Percentiles rank a stretch among this genome's conserved stretches.
Evolutionary conservation across 1,140 invertebrate species (phyloP).

Genomic region (Caenorhabditis brenneri): DNA sequence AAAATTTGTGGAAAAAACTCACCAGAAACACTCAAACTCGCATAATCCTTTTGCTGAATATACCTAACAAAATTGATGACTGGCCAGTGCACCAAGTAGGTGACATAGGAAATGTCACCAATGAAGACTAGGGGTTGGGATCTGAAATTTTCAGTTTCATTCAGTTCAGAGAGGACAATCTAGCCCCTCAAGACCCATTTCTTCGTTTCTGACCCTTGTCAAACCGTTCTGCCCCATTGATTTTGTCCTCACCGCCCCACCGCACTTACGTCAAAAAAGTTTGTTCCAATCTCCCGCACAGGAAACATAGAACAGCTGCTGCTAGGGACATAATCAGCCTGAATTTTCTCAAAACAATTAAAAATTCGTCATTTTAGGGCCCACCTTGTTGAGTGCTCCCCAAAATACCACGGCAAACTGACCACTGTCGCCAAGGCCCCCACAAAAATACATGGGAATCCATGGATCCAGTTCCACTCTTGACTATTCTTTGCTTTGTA

Average conservation of each 20-base stretch:
- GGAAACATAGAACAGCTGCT: neutral
- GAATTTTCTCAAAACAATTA: neutral
- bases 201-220: neutral
- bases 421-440: neutral
- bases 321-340: neutral
- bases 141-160: constrained; percentile 6
- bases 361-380: neutral
- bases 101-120: constrained; percentile 41
- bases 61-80: constrained; percentile 26
- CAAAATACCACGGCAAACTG: neutral
- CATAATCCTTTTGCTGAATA: constrained; percentile 9
- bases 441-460: neutral
- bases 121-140: neutral
- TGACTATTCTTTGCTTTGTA: neutral
- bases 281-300: neutral
- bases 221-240: too few relatives aligned
- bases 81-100: constrained; percentile 43
- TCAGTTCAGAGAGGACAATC: too few relatives aligned
- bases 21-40: neutral
- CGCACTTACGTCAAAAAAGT: neutral
- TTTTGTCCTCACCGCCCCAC: too few relatives aligned
- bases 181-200: neutral
- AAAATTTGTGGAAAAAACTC: neutral
- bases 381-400: neutral
- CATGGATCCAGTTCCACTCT: neutral